Base-by-base conservation (phyloP, 2,888 invertebrate genomes). In the Caenorhabditis afra region DNA sequence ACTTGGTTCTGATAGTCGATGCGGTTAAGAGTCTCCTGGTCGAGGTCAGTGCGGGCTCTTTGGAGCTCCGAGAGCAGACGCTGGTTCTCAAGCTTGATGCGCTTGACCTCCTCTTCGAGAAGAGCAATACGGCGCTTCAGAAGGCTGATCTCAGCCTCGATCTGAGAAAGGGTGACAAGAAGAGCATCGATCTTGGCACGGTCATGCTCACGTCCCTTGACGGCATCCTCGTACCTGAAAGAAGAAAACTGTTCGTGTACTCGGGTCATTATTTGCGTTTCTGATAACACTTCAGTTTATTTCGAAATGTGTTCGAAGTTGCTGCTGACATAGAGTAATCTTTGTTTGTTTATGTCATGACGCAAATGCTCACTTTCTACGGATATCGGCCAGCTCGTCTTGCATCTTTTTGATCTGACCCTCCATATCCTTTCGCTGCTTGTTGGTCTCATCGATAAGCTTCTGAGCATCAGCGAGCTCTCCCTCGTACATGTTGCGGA, bases 1-100 rank as follows among this genome's bases (percentile, higher is more conserved):
- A 91, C 90, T 64, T 89, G 91, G 87, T 92, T 92, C 85, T 92
- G 92, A 55, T 92, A 91, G 79, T 92, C 91, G 78, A 92, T 90
- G 59, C 92, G 90, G 81, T 90, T 90, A 76, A 92, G 87, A 1
- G 92, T 91, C 86, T 92, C 92, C 79, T 91, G 91, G 87, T 92
- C 92, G 79, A 92, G 86, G 81, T 92, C 81, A 44, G 81, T 85
- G 18, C 81, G 82, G 35, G 82, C 79, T 39, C 83, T 66, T 71
- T 82, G 84, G 18, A 83, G 83, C 53, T 85, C 84, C 23, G 81
- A 81, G 45, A 75, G 75, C 35, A 81, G 89, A 5, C 90, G 87
- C 52, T 84, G 81, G 84, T 91, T 91, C 83, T 92, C 92, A 59
- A 91, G 91, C 87, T 90, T 90, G 82, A 91, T 88, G 52, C 91